Conservation (phyloP, 2,888 invertebrate species). For the Leptinotarsa juncta region DNA sequence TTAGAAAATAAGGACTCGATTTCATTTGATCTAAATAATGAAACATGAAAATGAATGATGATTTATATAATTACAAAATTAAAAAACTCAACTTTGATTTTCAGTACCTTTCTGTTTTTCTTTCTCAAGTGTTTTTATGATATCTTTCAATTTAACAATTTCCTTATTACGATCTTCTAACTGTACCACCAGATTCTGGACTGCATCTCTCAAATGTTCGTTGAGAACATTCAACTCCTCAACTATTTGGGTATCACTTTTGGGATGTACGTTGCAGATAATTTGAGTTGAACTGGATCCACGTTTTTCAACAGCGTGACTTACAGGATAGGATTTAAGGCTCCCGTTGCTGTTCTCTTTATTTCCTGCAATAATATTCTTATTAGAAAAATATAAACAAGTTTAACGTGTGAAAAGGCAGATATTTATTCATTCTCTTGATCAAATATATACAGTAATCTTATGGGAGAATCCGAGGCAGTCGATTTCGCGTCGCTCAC, state of each 20-base stretch:
- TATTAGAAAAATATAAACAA: neutral
- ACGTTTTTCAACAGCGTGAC: conserved; percentile 54
- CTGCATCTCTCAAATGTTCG: conserved; percentile 71
- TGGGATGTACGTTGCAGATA: conserved; percentile 70
- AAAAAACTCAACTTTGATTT: conserved; percentile 4
- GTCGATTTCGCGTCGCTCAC: too few relatives aligned
- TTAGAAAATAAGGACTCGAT: too few relatives aligned
- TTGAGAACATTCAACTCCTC: conserved; percentile 77
- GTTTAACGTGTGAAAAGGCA: neutral
- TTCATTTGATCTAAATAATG: too few relatives aligned
- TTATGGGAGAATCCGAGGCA: too few relatives aligned
- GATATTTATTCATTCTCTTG: neutral
- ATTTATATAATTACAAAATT: neutral
- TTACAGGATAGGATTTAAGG: conserved; percentile 48
- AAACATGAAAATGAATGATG: neutral
- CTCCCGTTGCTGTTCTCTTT: conserved; percentile 57
- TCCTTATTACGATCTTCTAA: conserved; percentile 76
- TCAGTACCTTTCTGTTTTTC: conserved; percentile 66
- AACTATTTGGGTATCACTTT: conserved; percentile 72
- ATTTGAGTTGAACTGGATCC: conserved; percentile 46
- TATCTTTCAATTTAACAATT: conserved; percentile 71
- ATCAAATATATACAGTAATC: too few relatives aligned
- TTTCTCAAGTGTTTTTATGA: conserved; percentile 70
- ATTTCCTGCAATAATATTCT: conserved; percentile 33
- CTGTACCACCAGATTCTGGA: conserved; percentile 73